Evolutionary conservation across 2,888 invertebrate species (phyloP), one percentile per base, ranked within the genome.

Genomic region (Himalopsyche anomala): DNA sequence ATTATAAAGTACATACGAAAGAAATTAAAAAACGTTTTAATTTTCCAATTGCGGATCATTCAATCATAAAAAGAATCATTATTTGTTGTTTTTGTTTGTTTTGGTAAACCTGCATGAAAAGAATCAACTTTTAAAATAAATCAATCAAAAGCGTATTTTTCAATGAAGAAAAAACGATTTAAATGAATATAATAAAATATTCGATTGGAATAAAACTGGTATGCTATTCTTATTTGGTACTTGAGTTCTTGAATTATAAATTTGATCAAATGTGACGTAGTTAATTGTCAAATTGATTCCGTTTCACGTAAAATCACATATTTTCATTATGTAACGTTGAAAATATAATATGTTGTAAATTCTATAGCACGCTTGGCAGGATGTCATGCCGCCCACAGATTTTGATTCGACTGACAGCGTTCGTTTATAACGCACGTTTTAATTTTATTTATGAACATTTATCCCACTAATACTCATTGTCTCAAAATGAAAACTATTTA

Each of bases 321-420:
- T 74, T 74, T 36, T 74, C 38, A 74, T 74, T 74, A 36, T 12
- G 0, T 9, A 74, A 38, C 15, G 12, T 74, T 28, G 69, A 69
- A 69, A 69, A 62, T 62, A 62, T 69, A 28, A 28, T 9, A 69
- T 69, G n/a, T 69, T 69, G 36, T 28, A 69, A 69, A 74, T 36
- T 74, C 15, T 12, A 28, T 38, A 74, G 38, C 38, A 74, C 15
- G 74, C 38, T 11, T 36, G 74, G 9, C 74, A 74, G 36, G 15
- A 74, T 74, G 38, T 36, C 38, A 74, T 74, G 74, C 36, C 74
- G 74, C 74, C 74, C 74, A 74, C 74, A 38, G 15, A 15, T 74
- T 74, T 74, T 74, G 74, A 74, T 74, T 74, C 74, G 36, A 74
- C 74, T 74, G 74, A 74, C 74, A 74, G 74, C 36, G 15, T 74